Conservation (phyloP, 64 coral and sea anemone genomes). For the Pocillopora verrucosa region DNA sequence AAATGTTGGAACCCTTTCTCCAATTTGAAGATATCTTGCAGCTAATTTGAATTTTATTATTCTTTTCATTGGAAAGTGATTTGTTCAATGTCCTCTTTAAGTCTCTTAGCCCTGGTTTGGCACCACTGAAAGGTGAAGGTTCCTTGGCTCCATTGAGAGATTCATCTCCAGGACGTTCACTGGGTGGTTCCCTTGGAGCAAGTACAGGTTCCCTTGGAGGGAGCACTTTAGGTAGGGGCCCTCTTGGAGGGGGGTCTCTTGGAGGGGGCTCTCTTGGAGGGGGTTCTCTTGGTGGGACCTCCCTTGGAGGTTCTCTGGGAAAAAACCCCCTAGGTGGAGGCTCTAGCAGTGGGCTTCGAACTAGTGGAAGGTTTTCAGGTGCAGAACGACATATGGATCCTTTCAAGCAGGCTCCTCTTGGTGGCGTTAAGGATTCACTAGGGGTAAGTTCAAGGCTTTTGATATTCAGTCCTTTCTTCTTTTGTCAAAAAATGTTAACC, state of each 20-base stretch:
- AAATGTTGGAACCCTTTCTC: too few species aligned
- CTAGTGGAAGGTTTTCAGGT: conserved; percentile 39
- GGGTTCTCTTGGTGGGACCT: conserved; percentile 26
- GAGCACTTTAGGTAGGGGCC: conserved; percentile 30
- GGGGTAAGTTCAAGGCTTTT: conserved; percentile 16
- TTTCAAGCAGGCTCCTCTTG: conserved; percentile 46
- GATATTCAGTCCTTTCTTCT: background rate
- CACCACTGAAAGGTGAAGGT: conserved; percentile 85
- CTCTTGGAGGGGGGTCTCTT: conserved; percentile 52
- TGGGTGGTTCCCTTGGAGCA: conserved; percentile 41
- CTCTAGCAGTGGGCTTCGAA: background rate
- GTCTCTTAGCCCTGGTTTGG: conserved; percentile 64
- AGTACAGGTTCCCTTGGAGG: conserved; percentile 52
- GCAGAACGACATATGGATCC: conserved; percentile 17
- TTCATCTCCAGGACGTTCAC: conserved; percentile 55
- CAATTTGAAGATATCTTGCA: background rate
- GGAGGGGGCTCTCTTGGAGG: conserved; percentile 35
- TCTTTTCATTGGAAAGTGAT: background rate
- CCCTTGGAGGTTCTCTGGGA: conserved; percentile 65
- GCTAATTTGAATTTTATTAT: background rate
- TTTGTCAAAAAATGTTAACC: too few species aligned
- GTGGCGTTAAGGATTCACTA: conserved; percentile 23
- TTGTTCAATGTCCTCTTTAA: background rate
- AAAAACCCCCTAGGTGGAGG: conserved; percentile 27
- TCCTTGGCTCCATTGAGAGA: conserved; percentile 72